Evolutionary conservation across 2,888 invertebrate genomes (phyloP), one percentile per base, ranked within the genome.

Genomic region (Coleophora flavipennella): DNA sequence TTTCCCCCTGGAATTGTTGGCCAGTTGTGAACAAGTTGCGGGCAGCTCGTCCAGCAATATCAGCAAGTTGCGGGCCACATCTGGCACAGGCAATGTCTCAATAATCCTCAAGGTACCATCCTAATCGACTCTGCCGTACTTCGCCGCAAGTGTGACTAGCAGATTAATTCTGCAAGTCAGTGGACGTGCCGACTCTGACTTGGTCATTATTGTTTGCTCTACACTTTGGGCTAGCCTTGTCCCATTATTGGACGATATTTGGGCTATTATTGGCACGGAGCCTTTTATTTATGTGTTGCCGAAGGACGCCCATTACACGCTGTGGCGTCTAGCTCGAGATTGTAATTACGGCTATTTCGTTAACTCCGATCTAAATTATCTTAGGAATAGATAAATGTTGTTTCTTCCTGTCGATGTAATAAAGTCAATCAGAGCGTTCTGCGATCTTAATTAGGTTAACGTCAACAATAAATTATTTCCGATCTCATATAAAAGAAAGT

Each of bases 141-240:
- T 67, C 69, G 72, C 65, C 79, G 67, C 84, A 83, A 84, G 83
- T 84, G 84, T 71, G 81, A 73, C 78, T 80, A 80, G 81, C 84
- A 83, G 83, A 84, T 84, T 83, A 81, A 83, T 84, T 73, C 81
- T 67, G 68, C 64, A 63, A 67, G 64, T 71, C 56, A 48, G 43
- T 59, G 74, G 72, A 80, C 81, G 81, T 83, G 76, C 71, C 60
- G 57, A 58, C 59, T 59, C 62, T 59, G 67, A 67, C 65, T 64
- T 62, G 55, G 55, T 62, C 63, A 67, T 78, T 78, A 79, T 80
- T 74, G 77, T 74, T 80, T 67, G 65, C 62, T 66, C 66, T 61
- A 63, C 72, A 73, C 71, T 78, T 67, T 71, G 59, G 52, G 49
- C 56, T 66, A 67, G 53, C 59, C 60, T 62, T 59, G 67, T 64